Conservation (phyloP, 1,140 invertebrate genomes). For the Leptinotarsa defecta region DNA sequence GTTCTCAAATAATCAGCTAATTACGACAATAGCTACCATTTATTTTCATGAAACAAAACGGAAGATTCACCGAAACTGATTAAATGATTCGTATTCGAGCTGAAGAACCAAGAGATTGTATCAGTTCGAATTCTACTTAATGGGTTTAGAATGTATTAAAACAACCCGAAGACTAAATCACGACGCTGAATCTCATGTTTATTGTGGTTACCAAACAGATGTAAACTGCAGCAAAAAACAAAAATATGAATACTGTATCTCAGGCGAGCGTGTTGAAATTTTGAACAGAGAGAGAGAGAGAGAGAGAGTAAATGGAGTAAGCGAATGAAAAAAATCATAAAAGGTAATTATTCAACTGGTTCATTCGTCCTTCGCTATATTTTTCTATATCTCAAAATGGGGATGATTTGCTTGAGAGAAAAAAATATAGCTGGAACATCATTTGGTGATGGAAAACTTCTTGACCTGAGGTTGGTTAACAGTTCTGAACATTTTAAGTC, state of each 20-base stretch:
- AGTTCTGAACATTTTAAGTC: too few relatives aligned
- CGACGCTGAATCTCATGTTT: slow-evolving; percentile 13
- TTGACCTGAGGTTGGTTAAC: too few relatives aligned
- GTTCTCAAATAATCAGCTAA: slow-evolving; percentile 21
- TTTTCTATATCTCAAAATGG: too few relatives aligned
- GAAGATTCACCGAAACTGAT: slow-evolving; percentile 25
- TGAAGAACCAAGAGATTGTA: slow-evolving; percentile 18
- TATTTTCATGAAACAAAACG: slow-evolving; percentile 26
- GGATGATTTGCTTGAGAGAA: too few relatives aligned
- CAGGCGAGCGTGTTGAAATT: background rate
- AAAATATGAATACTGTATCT: background rate
- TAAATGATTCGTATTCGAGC: slow-evolving; percentile 24
- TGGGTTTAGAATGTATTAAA: slow-evolving; percentile 30
- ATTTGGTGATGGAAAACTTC: too few relatives aligned
- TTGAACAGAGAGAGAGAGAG: too few relatives aligned
- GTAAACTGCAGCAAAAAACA: background rate
- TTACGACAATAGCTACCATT: slow-evolving; percentile 23
- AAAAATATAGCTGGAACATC: too few relatives aligned
- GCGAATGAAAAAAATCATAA: too few relatives aligned
- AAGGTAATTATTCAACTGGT: too few relatives aligned
- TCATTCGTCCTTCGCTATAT: too few relatives aligned
- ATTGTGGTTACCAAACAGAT: slow-evolving; percentile 19
- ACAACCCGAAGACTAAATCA: slow-evolving; percentile 26
- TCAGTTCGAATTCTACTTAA: slow-evolving; percentile 18
- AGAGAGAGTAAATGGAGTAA: too few relatives aligned